Base-by-base conservation (phyloP, 2,113 vertebrate genomes). In the Oryzias curvinotus region DNA sequence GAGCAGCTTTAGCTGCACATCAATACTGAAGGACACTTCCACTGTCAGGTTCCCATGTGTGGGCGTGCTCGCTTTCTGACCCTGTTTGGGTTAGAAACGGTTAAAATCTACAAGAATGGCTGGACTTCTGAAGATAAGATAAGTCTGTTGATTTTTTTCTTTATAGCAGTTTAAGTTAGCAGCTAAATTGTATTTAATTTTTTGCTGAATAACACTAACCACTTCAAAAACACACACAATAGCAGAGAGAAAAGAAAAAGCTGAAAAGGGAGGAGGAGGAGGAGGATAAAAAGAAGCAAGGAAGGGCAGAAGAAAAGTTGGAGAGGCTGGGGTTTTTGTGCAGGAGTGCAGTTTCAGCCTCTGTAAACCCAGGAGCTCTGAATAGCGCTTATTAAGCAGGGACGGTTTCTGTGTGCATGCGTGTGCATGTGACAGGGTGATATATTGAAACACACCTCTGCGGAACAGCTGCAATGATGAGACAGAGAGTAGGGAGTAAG, bases 391-490 rank as follows among this genome's bases (percentile, higher is more conserved):
- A 90, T 89, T 90, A 90, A 89, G 87, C 87, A 85, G 79, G 82
- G 82, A 77, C 75, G 21, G 19, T 59, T 68, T 73, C 59, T 70
- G 74, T 65, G 78, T 74, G 48, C 67, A 53, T 68, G 79, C 71
- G 72, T 79, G 75, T 76, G 77, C 67, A 80, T 78, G 81, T 67
- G 84, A 85, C 85, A 89, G 85, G 71, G 79, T 88, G 87, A 88
- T 87, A 87, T 90, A 90, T 90, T 87, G 87, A 87, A 88, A 86
- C 87, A 83, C 85, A 88, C 87, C 85, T 89, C 85, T 80, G 79
- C 81, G 87, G 88, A 88, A 85, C 87, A 87, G 85, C 87, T 88
- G 88, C 86, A 88, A 90, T 89, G 87, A 90, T 90, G 88, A 90
- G 87, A 86, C 81, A 71, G 87, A 85, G 88, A 87, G 81, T 76